Evolutionary conservation across 2,113 vertebrate genomes (phyloP).

Genomic region (Urocynchramus pylzowi): DNA sequence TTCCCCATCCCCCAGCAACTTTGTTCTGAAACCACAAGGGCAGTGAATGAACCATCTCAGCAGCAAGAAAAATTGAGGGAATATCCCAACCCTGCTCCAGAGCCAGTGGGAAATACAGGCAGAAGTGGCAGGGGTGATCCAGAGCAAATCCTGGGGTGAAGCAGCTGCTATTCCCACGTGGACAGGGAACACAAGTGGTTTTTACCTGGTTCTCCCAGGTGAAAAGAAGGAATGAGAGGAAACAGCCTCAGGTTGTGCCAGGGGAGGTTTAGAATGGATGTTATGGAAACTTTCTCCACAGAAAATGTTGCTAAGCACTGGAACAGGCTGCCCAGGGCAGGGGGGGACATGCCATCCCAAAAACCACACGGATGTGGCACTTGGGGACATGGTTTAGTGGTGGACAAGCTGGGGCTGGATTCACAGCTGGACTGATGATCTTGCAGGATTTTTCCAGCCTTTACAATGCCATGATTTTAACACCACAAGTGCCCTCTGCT

Average conservation of each 20-base stretch:
- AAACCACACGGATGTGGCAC: accelerated
- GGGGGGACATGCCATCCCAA: not conserved
- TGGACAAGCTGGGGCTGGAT: not conserved
- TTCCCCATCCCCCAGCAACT: not conserved
- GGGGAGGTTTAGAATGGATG: not conserved
- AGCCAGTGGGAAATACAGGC: not conserved
- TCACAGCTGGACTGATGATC: not conserved
- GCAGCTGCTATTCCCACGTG: accelerated
- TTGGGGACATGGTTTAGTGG: accelerated
- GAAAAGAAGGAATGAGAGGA: not conserved
- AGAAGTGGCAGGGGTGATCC: not conserved
- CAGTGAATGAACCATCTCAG: not conserved
- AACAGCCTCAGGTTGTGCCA: not conserved
- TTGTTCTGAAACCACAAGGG: accelerated
- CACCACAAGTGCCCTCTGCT: accelerated
- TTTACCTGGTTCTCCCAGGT: not conserved
- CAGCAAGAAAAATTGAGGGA: not conserved
- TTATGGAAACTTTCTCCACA: not conserved
- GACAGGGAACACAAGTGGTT: accelerated
- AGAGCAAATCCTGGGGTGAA: not conserved
- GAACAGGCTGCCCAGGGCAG: not conserved
- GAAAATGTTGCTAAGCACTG: accelerated
- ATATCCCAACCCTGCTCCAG: not conserved
- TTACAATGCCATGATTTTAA: not conserved
- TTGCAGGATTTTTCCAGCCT: not conserved